A percentile compares a stretch with the other conserved stretches of the same genome.
Conservation (phyloP, 2,888 invertebrate species). For the Acanthacorydalis orientalis region DNA sequence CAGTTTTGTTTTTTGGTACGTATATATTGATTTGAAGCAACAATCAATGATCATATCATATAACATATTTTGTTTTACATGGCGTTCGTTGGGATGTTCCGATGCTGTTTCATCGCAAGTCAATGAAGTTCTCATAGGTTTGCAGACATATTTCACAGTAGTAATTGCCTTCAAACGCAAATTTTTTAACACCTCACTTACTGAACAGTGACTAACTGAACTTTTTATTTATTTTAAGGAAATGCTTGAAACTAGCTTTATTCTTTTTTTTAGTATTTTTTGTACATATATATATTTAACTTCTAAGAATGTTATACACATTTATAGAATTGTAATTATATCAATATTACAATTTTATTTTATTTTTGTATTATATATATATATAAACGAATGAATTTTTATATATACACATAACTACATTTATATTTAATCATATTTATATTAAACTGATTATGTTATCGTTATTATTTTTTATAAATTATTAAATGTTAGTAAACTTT, state of each 20-base stretch:
- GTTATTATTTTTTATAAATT: too few relatives aligned
- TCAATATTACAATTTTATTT: too few relatives aligned
- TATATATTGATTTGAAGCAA: neutral
- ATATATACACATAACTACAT: too few relatives aligned
- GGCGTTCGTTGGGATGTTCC: conserved; percentile 22
- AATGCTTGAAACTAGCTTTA: neutral
- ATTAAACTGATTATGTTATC: too few relatives aligned
- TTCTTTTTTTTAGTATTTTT: too few relatives aligned
- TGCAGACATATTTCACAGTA: conserved; percentile 13
- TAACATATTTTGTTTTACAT: conserved; percentile 17
- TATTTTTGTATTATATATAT: too few relatives aligned
- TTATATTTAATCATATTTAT: too few relatives aligned
- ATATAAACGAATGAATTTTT: too few relatives aligned
- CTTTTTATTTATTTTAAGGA: neutral
- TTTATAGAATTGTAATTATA: too few relatives aligned
- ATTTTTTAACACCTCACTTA: neutral
- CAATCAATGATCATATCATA: conserved; percentile 1
- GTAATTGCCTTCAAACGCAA: conserved; percentile 3
- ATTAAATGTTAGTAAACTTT: too few relatives aligned
- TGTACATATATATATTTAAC: too few relatives aligned
- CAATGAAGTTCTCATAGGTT: conserved; percentile 31
- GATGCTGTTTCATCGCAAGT: conserved; percentile 19
- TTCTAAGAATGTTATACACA: too few relatives aligned
- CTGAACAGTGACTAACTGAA: neutral
- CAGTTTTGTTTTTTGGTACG: neutral